Evolutionary conservation across 2,888 invertebrate species (phyloP), one percentile per base, ranked within the genome.

Genomic region (Drosophila kanekoi): DNA sequence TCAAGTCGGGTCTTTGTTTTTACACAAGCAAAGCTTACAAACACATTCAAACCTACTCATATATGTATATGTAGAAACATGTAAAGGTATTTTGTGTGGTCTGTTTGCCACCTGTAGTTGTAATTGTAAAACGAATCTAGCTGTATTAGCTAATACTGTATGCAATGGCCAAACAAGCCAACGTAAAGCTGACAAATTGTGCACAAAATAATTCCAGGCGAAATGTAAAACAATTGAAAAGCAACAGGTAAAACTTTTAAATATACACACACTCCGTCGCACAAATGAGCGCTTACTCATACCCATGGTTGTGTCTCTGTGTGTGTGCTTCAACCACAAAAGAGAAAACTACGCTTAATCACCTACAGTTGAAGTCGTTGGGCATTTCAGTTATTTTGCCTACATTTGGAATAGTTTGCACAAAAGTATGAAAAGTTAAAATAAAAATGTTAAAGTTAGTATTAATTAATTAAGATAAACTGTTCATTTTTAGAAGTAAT

Each of bases 261-360:
- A 72, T 53, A 77, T 45, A 71, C 62, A 67, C 53, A 64, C 47
- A 68, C 72, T 47, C 38, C 6, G 23, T 16, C 45, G 43, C 37
- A 57, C 38, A 72, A 66, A 28, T 76, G 76, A 63, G 60, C 64
- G 69, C 76, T 63, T 60, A 65, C 63, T 69, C 60, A 68, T 70
- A 51, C 63, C 51, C 47, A 8, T 8, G 28, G 2, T 28, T 28
- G n/a, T 58, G 52, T 52, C 44, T 61, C 61, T 67, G 33, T 73
- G 47, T 65, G 66, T 72, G 69, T 73, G 68, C 59, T 68, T 68
- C 49, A 67, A 79, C 81, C 86, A 75, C 88, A 86, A 88, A 85
- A 86, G 85, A 86, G 85, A 86, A 86, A 86, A 85, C 81, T 87
- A 78, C 79, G 77, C 68, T 58, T 64, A 64, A 67, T 85, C 47